phyloP scores from a whole-genome alignment of 2,797 vertebrate genomes.

The Phylloscopus collybita region DNA sequence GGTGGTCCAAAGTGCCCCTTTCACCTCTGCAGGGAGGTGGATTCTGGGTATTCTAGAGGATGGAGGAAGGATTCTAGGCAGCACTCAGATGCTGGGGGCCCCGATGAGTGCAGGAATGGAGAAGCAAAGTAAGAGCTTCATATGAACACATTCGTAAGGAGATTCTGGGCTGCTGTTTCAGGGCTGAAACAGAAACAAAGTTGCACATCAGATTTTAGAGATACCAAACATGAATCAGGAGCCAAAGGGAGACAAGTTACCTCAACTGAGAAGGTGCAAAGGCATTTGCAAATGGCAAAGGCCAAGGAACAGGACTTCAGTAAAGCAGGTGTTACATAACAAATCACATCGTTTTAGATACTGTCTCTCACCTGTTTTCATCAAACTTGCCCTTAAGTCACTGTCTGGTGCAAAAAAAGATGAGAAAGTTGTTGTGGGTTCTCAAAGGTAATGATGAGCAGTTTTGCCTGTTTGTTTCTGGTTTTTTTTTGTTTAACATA shows the following conservation, averaged over 20 bases:
- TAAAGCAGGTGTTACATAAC: constrained; percentile 27
- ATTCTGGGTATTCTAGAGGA: neutral
- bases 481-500: neutral
- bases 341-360: constrained; percentile 10
- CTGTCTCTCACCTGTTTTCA: neutral
- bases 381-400: constrained; percentile 25
- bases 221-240: neutral
- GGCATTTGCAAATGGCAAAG: constrained; percentile 40
- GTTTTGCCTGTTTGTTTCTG: neutral
- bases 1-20: neutral
- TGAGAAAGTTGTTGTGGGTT: neutral
- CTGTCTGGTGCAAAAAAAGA: neutral
- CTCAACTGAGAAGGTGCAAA: neutral
- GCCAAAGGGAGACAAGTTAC: neutral
- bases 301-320: neutral
- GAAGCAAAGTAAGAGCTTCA: neutral
- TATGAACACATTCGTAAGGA: neutral
- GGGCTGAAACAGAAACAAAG: neutral
- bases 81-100: neutral
- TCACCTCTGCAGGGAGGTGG: neutral
- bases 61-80: neutral
- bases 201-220: neutral
- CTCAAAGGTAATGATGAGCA: neutral
- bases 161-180: neutral
- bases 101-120: neutral